A percentile compares a stretch with the other conserved stretches of the same genome.
Conservation (phyloP, 2,888 invertebrate genomes). For the Pimpla rufipes region DNA sequence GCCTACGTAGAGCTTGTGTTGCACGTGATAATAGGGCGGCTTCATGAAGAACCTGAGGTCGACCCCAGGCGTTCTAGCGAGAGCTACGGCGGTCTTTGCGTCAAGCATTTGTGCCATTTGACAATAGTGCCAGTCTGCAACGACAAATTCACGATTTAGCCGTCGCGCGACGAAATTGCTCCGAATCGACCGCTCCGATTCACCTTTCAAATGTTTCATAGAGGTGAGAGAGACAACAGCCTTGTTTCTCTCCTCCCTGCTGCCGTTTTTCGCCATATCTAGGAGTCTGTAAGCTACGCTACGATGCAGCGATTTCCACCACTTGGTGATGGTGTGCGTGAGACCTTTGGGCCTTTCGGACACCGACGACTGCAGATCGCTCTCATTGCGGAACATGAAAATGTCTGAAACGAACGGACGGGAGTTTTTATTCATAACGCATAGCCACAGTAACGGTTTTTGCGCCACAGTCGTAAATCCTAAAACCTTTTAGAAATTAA, state of each 20-base stretch:
- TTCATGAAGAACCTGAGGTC: slow-evolving; percentile 92
- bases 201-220: slow-evolving; percentile 88
- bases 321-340: slow-evolving; percentile 80
- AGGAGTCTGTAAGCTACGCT: slow-evolving; percentile 89
- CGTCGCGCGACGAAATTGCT: neutral
- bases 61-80: slow-evolving; percentile 90
- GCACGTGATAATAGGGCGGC: slow-evolving; percentile 87
- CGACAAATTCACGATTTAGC: neutral
- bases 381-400: slow-evolving; percentile 63
- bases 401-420: slow-evolving; percentile 31
- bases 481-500: too few species aligned
- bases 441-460: too few species aligned
- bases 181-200: neutral
- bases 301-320: slow-evolving; percentile 89
- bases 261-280: slow-evolving; percentile 89
- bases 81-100: slow-evolving; percentile 90
- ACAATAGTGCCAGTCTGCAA: slow-evolving; percentile 88
- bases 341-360: slow-evolving; percentile 73
- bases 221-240: slow-evolving; percentile 89
- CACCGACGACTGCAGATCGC: slow-evolving; percentile 73
- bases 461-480: too few species aligned
- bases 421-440: neutral
- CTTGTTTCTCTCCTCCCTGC: slow-evolving; percentile 87
- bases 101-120: slow-evolving; percentile 93
- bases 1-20: slow-evolving; percentile 85